phyloP scores from a whole-genome alignment of 2,888 invertebrate genomes.

The Hylaea fasciaria region DNA sequence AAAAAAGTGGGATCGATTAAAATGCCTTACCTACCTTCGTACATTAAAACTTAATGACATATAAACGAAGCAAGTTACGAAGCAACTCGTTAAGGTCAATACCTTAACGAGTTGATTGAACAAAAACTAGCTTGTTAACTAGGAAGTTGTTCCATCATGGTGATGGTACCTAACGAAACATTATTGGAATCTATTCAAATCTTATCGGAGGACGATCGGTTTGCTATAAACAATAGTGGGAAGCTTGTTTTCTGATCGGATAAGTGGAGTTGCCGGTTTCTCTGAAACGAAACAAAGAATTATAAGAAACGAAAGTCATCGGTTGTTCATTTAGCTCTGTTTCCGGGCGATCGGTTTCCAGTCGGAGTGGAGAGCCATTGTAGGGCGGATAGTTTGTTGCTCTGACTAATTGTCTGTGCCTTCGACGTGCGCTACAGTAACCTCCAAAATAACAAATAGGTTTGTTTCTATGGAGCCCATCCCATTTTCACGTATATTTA shows the following conservation, averaged over 20 bases:
- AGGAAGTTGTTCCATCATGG: conserved; percentile 3
- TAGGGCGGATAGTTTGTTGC: conserved; percentile 58
- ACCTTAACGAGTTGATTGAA: conserved; percentile 17
- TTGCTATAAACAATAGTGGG: conserved; percentile 30
- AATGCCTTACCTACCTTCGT: conserved; percentile 7
- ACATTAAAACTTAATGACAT: conserved; percentile 14
- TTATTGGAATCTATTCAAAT: neutral
- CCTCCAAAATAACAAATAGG: conserved; percentile 17
- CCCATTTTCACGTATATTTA: neutral
- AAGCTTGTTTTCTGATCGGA: conserved; percentile 28
- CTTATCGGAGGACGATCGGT: conserved; percentile 1
- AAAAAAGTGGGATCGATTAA: neutral
- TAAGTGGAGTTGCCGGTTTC: conserved; percentile 50
- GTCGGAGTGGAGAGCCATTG: conserved; percentile 63
- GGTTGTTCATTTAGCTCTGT: conserved; percentile 76
- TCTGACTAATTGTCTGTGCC: conserved; percentile 59
- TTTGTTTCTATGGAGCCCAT: neutral
- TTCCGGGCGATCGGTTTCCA: conserved; percentile 74
- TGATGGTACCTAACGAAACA: neutral
- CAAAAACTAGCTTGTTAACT: conserved; percentile 9
- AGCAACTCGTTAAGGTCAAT: too few species aligned
- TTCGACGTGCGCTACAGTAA: conserved; percentile 37
- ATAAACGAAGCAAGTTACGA: conserved; percentile 14
- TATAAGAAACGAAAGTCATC: conserved; percentile 77
- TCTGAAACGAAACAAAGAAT: conserved; percentile 69